Base-by-base conservation (phyloP, 2,113 vertebrate genomes). In the Eclectus roratus region DNA sequence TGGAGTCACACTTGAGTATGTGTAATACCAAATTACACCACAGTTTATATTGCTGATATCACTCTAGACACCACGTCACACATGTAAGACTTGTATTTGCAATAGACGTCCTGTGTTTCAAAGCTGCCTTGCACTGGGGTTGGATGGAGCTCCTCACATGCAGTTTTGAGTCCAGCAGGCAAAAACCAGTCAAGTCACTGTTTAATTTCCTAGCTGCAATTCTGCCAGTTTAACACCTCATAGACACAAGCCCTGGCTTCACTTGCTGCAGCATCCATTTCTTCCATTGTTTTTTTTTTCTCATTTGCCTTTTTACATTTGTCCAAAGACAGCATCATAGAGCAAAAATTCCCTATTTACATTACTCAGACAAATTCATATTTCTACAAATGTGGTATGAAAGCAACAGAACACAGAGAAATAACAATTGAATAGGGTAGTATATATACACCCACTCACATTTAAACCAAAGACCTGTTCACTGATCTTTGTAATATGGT, bases 1-100 rank as follows among this genome's bases (percentile, higher is more conserved):
- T 6, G 28, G n/a, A 47, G 52, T 41, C 37, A n/a, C 0, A 0
- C 21, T 47, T 55, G 41, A 50, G 33, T 14, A 11, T 7, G 13
- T 6, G 19, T 3, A 13, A 3, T 18, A 29, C 15, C 50, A 85
- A 71, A 80, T 35, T 13, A 44, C 18, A 46, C 16, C 24, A 41
- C 13, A 61, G 20, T 19, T 33, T 43, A 35, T 6, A 69, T 77
- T 76, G 31, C 35, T 65, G 33, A 5, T n/a, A 23, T 17, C 39
- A 37, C 43, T 71, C 11, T 35, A 65, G 8, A 55, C 64, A 69
- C 35, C 1, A 1, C 15, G 37, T 69, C 35, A 47, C 31, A 50
- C 33, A 16, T 19, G 7, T 28, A 56, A 71, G 37, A n/a, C 27
- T 15, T 50, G 24, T 15, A 33, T 29, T 68, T 77, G 29, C 25